Evolutionary conservation across 2,113 vertebrate genomes (phyloP).

Genomic region (Antechinus flavipes): DNA sequence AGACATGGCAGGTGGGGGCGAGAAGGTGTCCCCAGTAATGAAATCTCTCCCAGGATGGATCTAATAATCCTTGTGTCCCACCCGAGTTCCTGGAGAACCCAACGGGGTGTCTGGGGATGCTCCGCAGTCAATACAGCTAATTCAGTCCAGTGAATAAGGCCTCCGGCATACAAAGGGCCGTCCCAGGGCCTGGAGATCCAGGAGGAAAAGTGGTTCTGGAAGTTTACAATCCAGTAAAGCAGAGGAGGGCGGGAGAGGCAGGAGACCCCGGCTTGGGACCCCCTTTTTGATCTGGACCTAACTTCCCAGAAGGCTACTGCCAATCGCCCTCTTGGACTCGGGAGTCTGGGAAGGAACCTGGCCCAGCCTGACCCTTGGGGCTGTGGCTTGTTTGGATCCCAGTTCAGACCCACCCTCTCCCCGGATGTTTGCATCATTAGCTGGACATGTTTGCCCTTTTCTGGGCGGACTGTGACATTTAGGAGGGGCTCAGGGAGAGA

Average conservation of each 20-base stretch:
- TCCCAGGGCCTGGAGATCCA: no score
- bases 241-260: no score
- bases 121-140: neutral
- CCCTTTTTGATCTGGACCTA: neutral
- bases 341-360: neutral
- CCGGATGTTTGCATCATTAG: neutral
- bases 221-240: no score
- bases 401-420: neutral
- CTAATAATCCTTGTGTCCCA: neutral
- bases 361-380: neutral
- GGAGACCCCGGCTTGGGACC: no score
- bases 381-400: neutral
- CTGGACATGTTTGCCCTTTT: neutral
- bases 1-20: neutral
- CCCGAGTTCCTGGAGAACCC: neutral
- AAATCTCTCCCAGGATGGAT: neutral
- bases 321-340: neutral
- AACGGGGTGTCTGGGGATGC: neutral
- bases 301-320: neutral
- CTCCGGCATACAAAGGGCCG: no score
- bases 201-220: no score
- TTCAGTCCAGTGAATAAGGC: no score
- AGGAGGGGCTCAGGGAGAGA: neutral
- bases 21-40: neutral
- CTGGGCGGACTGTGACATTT: neutral